These are phyloP conservation scores for Epinotia demarniana DNA, from an alignment of 2,888 invertebrate genomes.

Conservation along the genomic window DNA sequence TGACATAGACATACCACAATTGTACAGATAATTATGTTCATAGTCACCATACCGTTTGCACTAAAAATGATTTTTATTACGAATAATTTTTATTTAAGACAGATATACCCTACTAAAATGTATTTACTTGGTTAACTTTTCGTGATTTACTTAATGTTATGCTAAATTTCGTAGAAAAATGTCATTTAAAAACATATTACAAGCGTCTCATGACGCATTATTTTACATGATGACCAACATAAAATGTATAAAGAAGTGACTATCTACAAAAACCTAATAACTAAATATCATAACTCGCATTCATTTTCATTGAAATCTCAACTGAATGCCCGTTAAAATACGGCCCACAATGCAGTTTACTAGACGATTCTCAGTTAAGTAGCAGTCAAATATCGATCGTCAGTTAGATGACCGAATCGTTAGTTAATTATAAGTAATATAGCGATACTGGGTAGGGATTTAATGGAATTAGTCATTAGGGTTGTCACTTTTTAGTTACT, in stretches of 20 bases:
- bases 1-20: too few species aligned
- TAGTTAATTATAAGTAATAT: slow-evolving; percentile 72
- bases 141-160: too few species aligned
- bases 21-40: too few species aligned
- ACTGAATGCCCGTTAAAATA: neutral
- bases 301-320: neutral
- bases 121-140: too few species aligned
- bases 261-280: neutral
- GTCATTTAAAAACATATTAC: too few species aligned
- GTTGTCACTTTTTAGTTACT: slow-evolving; percentile 52
- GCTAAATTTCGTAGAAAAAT: too few species aligned
- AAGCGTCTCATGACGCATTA: neutral
- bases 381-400: slow-evolving; percentile 16
- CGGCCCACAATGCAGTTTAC: neutral
- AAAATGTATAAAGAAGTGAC: neutral
- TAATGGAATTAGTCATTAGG: slow-evolving; percentile 73
- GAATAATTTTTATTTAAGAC: too few species aligned
- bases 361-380: neutral
- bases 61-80: too few species aligned
- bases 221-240: neutral
- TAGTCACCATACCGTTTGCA: too few species aligned
- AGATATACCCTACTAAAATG: too few species aligned
- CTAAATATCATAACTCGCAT: neutral
- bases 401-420: slow-evolving; percentile 61
- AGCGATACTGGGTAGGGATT: slow-evolving; percentile 57